Percentiles rank a stretch among this genome's conserved stretches.
phyloP scores from a whole-genome alignment of 2,888 invertebrate species.

The Dichetophora obliterata region DNA sequence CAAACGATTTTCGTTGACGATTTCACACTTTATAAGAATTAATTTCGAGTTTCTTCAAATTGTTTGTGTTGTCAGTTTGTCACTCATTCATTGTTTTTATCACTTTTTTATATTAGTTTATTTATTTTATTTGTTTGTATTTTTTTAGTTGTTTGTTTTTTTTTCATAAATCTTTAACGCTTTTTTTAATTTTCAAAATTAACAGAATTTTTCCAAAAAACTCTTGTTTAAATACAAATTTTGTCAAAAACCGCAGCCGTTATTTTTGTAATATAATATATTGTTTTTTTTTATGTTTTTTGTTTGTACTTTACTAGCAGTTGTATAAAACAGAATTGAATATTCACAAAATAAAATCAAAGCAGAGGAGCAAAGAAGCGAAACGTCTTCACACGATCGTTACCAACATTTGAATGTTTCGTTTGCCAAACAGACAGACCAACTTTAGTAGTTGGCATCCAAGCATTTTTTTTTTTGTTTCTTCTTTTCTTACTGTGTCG shows the following conservation, averaged over 20 bases:
- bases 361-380: constrained; percentile 57
- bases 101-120: too few species aligned
- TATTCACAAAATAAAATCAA: neutral
- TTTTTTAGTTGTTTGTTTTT: too few species aligned
- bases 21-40: too few species aligned
- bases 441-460: constrained; percentile 65
- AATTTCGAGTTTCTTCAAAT: too few species aligned
- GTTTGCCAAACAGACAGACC: constrained; percentile 67
- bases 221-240: neutral
- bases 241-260: neutral
- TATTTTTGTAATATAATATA: neutral
- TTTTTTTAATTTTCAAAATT: neutral
- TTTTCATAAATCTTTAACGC: neutral
- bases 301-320: neutral
- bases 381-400: constrained; percentile 70
- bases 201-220: neutral
- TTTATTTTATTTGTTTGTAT: too few species aligned
- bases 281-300: constrained; percentile 4
- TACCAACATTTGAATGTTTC: constrained; percentile 70
- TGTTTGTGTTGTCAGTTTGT: too few species aligned
- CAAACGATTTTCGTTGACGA: too few species aligned
- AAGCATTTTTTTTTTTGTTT: constrained; percentile 48
- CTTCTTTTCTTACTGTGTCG: constrained; percentile 35
- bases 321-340: neutral
- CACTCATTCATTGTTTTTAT: too few species aligned